These are phyloP conservation scores for Pogona vitticeps DNA, from an alignment of 2,113 vertebrate genomes.

Conservation along the genomic window DNA sequence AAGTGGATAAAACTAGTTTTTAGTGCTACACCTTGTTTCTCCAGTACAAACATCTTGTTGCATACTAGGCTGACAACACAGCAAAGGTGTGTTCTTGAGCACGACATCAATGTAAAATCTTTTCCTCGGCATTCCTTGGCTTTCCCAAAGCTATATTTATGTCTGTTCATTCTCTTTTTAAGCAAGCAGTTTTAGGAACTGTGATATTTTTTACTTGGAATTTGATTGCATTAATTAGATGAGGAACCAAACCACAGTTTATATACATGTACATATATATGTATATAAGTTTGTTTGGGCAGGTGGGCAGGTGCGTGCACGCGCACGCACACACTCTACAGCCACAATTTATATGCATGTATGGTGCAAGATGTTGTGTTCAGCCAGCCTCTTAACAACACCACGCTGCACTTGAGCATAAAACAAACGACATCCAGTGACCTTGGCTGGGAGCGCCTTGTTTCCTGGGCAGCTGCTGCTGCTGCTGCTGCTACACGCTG, in stretches of 20 bases:
- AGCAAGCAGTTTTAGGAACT: not conserved
- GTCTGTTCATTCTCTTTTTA: not conserved
- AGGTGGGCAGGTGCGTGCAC: too few relatives aligned
- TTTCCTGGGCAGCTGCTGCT: constrained; percentile 74
- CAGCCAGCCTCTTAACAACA: constrained; percentile 46
- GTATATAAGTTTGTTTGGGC: too few relatives aligned
- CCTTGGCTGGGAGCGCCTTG: constrained; percentile 79
- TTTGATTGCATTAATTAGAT: not conserved
- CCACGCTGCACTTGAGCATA: constrained; percentile 59
- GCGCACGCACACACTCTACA: too few relatives aligned
- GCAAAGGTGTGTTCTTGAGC: not conserved
- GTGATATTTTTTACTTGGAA: not conserved
- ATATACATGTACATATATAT: accelerated
- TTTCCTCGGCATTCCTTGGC: not conserved
- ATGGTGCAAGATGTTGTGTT: constrained; percentile 26
- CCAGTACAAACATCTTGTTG: not conserved
- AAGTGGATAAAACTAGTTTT: not conserved
- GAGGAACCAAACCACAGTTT: not conserved
- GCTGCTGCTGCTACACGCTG: constrained; percentile 67
- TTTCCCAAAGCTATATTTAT: not conserved
- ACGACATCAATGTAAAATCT: not conserved
- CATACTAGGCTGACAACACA: not conserved
- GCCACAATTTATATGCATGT: too few relatives aligned
- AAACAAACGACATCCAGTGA: constrained; percentile 73
- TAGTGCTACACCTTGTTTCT: not conserved